phyloP scores from a whole-genome alignment of 2,113 vertebrate genomes.

The Tachysurus fulvidraco region DNA sequence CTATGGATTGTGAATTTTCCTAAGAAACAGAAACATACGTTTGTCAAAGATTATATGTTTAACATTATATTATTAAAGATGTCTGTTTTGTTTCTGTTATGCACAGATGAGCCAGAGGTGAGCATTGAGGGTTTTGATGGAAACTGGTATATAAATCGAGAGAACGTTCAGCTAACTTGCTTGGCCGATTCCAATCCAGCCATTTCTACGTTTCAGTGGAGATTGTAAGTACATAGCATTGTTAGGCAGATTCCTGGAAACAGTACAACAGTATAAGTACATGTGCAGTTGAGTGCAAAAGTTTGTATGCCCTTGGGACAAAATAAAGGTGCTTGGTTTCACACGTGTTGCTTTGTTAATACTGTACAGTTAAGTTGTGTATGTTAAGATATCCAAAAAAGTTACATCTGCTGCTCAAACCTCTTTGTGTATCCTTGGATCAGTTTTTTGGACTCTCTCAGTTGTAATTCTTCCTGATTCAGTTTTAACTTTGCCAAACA shows the following conservation, averaged over 20 bases:
- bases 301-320: background rate
- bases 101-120: conserved; percentile 89
- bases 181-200: conserved; percentile 90
- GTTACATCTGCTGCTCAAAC: background rate
- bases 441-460: conserved; percentile 4
- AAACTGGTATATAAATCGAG: conserved; percentile 93
- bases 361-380: background rate
- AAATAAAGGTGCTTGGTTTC: background rate
- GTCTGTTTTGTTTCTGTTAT: conserved; percentile 5
- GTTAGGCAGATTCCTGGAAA: background rate
- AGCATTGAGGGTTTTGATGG: conserved; percentile 92
- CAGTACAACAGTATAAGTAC: background rate
- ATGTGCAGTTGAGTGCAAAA: background rate
- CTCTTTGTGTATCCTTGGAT: conserved; percentile 9
- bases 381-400: background rate
- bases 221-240: conserved; percentile 77
- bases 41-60: background rate
- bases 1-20: background rate
- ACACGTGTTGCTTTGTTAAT: background rate
- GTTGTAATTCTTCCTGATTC: conserved; percentile 1
- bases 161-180: conserved; percentile 89
- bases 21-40: background rate
- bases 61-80: background rate
- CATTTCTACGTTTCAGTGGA: conserved; percentile 89
- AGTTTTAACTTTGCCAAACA: conserved; percentile 1